Conservation (phyloP, 2,888 invertebrate species). For the Pantelozetes paolii region DNA sequence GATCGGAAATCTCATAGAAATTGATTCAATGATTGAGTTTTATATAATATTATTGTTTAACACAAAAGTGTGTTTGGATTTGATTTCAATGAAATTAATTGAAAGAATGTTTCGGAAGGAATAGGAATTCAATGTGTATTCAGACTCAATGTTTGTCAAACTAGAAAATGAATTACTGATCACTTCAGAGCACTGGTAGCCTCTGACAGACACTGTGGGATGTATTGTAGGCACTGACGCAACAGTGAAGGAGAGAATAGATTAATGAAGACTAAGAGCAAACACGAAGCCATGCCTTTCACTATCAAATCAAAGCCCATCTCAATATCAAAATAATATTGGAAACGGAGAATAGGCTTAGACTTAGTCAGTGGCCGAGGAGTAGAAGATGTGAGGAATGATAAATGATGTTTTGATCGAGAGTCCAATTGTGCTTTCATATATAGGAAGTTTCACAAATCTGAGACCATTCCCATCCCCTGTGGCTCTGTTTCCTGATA, state of each 20-base stretch:
- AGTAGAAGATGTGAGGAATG: not conserved
- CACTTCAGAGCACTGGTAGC: not conserved
- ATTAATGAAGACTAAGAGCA: slow-evolving; percentile 18
- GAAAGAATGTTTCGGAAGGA: slow-evolving; percentile 24
- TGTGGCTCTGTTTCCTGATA: slow-evolving; percentile 28
- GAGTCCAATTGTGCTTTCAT: slow-evolving; percentile 28
- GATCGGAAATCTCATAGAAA: not conserved
- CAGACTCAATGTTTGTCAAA: slow-evolving; percentile 10
- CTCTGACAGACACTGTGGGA: slow-evolving; percentile 12
- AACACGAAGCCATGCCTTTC: slow-evolving; percentile 15
- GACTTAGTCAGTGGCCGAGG: not conserved
- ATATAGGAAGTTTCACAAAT: slow-evolving; percentile 15
- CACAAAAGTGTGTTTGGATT: slow-evolving; percentile 2
- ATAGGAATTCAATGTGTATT: slow-evolving; percentile 6
- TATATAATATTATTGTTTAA: not conserved
- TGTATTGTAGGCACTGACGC: slow-evolving; percentile 21
- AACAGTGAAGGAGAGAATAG: not conserved
- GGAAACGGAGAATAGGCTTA: not conserved
- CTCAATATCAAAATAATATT: slow-evolving; percentile 22
- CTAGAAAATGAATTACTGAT: slow-evolving; percentile 28
- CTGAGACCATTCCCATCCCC: not conserved
- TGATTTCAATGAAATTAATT: slow-evolving; percentile 32
- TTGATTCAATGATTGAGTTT: not conserved
- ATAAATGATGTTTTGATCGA: slow-evolving; percentile 34
- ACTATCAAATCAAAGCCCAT: slow-evolving; percentile 32